Conservation (phyloP, 2,797 vertebrate species). For the Gadopsis marmoratus region DNA sequence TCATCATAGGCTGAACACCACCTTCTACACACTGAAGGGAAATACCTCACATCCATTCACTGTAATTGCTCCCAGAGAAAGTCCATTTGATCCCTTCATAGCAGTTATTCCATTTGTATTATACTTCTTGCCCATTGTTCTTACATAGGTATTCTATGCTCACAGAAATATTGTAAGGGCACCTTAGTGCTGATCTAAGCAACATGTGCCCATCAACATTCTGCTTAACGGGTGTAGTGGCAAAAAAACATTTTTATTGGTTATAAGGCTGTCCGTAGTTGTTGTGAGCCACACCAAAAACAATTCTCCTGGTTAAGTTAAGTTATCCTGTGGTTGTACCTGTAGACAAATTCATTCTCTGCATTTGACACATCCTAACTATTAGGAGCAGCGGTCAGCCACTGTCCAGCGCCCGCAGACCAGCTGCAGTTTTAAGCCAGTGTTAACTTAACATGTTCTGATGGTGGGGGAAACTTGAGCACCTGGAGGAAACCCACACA, state of each 20-base stretch:
- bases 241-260: not conserved
- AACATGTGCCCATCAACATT: not conserved
- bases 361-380: too few species aligned
- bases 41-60: conserved; percentile 22
- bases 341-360: too few species aligned
- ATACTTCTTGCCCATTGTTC: not conserved
- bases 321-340: too few species aligned
- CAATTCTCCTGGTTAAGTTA: not conserved
- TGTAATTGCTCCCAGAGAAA: conserved; percentile 32
- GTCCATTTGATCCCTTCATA: conserved; percentile 17
- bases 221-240: not conserved
- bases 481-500: too few species aligned
- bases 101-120: conserved; percentile 21
- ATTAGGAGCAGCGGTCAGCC: too few species aligned
- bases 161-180: not conserved
- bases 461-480: too few species aligned
- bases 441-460: too few species aligned
- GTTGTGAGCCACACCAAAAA: not conserved
- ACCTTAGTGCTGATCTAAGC: not conserved
- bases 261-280: not conserved
- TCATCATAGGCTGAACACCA: conserved; percentile 28
- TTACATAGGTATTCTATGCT: not conserved
- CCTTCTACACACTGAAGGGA: conserved; percentile 28
- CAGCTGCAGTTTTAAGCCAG: too few species aligned
- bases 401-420: too few species aligned